A percentile compares a stretch with the other conserved stretches of the same genome.
Conservation (phyloP, 2,888 invertebrate genomes). For the Pollenia griseotomentosa region DNA sequence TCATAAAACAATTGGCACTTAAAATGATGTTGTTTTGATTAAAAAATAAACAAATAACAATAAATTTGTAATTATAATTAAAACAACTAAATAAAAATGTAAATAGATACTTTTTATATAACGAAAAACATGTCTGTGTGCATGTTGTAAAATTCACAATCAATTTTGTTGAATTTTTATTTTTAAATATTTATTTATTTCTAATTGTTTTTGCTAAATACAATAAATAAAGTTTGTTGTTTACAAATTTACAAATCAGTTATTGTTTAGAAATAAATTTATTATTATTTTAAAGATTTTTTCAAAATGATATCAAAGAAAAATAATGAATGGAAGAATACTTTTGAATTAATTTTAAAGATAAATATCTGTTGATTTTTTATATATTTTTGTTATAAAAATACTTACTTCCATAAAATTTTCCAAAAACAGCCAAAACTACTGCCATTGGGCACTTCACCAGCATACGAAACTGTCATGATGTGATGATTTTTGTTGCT, state of each 20-base stretch:
- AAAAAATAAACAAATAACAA: constrained; percentile 34
- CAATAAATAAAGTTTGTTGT: constrained; percentile 30
- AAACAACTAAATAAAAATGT: constrained; percentile 7
- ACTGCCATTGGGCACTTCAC: constrained; percentile 95
- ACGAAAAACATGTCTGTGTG: constrained; percentile 10
- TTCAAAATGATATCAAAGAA: constrained; percentile 40
- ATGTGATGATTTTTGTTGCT: constrained; percentile 84
- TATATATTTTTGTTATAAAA: neutral
- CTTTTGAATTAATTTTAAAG: neutral
- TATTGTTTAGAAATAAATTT: constrained; percentile 42
- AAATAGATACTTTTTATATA: neutral
- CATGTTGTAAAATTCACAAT: constrained; percentile 25
- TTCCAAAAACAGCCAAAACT: constrained; percentile 97
- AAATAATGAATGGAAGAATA: neutral
- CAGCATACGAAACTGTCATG: constrained; percentile 96
- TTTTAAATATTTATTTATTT: constrained; percentile 45
- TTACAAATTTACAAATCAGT: constrained; percentile 47
- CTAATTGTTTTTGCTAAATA: constrained; percentile 57
- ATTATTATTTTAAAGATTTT: constrained; percentile 56
- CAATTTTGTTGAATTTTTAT: constrained; percentile 57
- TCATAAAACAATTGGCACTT: constrained; percentile 25
- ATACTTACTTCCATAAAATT: constrained; percentile 93
- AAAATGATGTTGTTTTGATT: constrained; percentile 34
- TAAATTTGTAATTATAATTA: constrained; percentile 60
- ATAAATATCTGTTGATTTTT: neutral